A percentile compares a stretch with the other conserved stretches of the same genome.
phyloP scores from a whole-genome alignment of 2,888 invertebrate genomes.

The Argyra leucocephala region DNA sequence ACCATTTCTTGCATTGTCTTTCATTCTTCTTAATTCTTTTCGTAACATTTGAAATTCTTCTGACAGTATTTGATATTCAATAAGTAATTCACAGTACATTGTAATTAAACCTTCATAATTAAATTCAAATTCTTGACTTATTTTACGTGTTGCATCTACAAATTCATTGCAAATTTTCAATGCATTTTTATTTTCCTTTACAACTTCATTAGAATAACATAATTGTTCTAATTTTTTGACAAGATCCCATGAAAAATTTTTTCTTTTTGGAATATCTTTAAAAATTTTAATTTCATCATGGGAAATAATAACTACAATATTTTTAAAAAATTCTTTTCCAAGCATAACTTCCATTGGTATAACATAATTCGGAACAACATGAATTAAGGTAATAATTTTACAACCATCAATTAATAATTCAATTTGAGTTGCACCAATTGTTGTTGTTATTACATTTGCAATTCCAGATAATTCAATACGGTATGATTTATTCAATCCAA shows the following conservation, averaged over 20 bases:
- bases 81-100: background rate
- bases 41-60: background rate
- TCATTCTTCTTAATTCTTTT: background rate
- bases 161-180: background rate
- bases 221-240: background rate
- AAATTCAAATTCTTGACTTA: background rate
- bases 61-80: background rate
- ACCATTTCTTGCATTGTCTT: background rate
- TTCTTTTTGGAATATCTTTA: background rate
- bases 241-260: background rate
- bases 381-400: background rate
- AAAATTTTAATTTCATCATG: background rate
- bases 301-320: background rate
- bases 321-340: background rate
- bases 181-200: background rate
- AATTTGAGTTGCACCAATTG: constrained; percentile 3
- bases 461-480: background rate
- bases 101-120: background rate
- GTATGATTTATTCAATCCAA: background rate
- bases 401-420: background rate
- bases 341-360: background rate
- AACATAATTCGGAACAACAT: background rate
- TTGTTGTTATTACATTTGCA: background rate
- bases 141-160: background rate
- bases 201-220: background rate